Conservation (phyloP, 2,113 vertebrate genomes). For the Pseudopipra pipra region DNA sequence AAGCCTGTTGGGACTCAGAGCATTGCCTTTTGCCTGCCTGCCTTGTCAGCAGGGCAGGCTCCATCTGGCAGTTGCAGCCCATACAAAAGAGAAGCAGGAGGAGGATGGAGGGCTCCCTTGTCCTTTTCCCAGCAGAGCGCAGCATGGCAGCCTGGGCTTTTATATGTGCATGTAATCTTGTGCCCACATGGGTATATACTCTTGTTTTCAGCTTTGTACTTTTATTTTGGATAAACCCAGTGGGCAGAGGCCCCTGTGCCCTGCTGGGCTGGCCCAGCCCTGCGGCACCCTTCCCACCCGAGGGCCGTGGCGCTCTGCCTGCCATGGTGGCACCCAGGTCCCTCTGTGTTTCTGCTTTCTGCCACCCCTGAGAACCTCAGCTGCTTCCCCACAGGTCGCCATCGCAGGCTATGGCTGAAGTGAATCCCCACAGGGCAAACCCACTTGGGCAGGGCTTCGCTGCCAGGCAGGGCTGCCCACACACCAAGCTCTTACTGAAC, state of each 20-base stretch:
- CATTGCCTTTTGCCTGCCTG: neutral
- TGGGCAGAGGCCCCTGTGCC: neutral
- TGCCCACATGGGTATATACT: neutral
- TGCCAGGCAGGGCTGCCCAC: neutral
- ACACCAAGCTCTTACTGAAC: neutral
- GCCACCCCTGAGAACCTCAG: neutral
- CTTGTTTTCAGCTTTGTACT: neutral
- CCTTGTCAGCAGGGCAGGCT: neutral
- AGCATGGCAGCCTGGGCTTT: neutral
- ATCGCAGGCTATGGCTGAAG: neutral
- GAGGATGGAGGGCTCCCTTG: neutral
- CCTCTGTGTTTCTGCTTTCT: neutral
- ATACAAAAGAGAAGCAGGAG: neutral
- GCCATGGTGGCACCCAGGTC: fast-evolving
- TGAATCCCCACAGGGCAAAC: neutral
- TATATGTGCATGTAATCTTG: fast-evolving
- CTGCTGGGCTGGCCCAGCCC: neutral
- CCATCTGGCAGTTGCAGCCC: neutral
- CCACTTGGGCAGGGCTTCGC: neutral
- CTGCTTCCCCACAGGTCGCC: fast-evolving
- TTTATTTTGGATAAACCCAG: neutral
- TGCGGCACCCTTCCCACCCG: fast-evolving
- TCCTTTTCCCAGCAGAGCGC: neutral
- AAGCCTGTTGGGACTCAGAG: neutral
- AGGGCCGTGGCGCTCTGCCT: fast-evolving